Evolutionary conservation across 2,113 vertebrate genomes (phyloP).

Genomic region (Nanorana parkeri): DNA sequence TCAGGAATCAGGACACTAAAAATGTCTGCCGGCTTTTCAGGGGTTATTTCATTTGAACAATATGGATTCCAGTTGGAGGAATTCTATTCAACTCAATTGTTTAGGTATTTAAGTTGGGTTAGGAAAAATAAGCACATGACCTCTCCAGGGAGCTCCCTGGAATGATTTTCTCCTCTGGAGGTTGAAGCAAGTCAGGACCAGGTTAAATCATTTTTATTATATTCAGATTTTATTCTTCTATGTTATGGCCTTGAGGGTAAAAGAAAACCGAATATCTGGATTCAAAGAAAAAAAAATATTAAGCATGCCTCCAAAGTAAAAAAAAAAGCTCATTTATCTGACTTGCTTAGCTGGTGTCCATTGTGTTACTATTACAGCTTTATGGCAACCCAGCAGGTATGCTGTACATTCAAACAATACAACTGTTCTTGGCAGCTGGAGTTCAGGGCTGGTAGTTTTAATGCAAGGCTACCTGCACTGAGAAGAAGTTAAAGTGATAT

Average conservation of each 20-base stretch:
- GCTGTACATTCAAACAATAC: too few species aligned
- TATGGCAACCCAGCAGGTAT: too few species aligned
- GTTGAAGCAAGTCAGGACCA: not conserved
- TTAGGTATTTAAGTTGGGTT: conserved; percentile 21
- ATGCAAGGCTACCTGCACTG: too few species aligned
- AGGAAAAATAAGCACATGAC: conserved; percentile 33
- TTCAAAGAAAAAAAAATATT: too few species aligned
- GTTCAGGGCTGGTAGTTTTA: too few species aligned
- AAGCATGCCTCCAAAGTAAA: too few species aligned
- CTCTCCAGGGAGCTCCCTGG: conserved; percentile 8
- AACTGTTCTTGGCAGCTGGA: too few species aligned
- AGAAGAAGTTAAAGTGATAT: too few species aligned
- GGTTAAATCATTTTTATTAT: not conserved
- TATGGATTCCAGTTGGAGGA: conserved; percentile 22
- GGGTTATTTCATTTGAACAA: conserved; percentile 20
- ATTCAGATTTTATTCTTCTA: not conserved
- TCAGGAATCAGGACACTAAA: not conserved
- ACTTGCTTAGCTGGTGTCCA: too few species aligned
- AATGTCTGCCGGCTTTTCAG: not conserved
- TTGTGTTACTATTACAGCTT: too few species aligned
- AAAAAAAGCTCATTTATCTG: too few species aligned
- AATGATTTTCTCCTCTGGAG: conserved; percentile 1
- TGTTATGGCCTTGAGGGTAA: not conserved
- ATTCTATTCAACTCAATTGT: conserved; percentile 40
- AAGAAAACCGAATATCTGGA: too few species aligned